phyloP scores from a whole-genome alignment of 2,113 vertebrate genomes.

The Xiphophorus hellerii region DNA sequence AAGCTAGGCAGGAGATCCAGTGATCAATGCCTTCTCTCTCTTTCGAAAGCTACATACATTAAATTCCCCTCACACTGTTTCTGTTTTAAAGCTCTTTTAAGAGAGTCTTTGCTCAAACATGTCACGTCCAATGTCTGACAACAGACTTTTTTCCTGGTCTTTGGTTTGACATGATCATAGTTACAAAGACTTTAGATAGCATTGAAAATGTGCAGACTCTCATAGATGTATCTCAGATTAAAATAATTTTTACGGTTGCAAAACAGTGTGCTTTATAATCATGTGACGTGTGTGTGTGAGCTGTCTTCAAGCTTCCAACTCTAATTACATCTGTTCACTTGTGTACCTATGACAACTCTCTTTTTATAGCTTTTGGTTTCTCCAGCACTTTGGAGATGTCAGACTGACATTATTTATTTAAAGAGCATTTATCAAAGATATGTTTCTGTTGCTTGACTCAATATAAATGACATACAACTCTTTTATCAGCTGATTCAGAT shows the following conservation, averaged over 20 bases:
- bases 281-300: background rate
- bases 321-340: background rate
- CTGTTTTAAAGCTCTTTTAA: background rate
- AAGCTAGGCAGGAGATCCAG: background rate
- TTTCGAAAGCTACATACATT: too few species aligned
- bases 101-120: background rate
- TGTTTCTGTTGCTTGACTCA: background rate
- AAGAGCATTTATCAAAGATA: background rate
- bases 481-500: conserved; percentile 6
- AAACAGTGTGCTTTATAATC: background rate
- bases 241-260: background rate
- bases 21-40: background rate
- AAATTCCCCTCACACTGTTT: background rate
- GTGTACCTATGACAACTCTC: background rate
- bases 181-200: background rate
- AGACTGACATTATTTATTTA: background rate
- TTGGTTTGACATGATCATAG: background rate
- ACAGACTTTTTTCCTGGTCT: background rate
- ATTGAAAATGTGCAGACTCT: background rate
- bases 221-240: background rate
- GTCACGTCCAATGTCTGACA: background rate
- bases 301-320: background rate
- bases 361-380: background rate
- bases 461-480: conserved; percentile 19
- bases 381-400: background rate